Conservation (phyloP, 2,113 vertebrate genomes). For the Xiphophorus maculatus region DNA sequence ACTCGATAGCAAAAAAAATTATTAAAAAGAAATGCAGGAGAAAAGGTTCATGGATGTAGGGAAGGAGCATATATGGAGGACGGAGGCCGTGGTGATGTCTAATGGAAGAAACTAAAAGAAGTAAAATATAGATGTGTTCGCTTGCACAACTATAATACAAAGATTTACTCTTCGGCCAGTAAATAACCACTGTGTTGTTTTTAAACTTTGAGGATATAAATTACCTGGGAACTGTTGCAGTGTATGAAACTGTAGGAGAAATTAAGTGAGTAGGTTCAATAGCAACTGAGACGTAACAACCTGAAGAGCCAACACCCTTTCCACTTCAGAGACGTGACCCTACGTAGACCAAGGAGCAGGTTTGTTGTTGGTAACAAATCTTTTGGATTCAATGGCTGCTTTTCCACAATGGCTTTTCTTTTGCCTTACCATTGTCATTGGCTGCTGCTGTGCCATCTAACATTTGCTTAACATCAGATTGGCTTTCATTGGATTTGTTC, state of each 20-base stretch:
- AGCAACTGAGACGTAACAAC: constrained; percentile 29
- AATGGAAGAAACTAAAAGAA: not conserved
- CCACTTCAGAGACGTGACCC: constrained; percentile 34
- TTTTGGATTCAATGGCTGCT: constrained; percentile 60
- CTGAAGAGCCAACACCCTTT: not conserved
- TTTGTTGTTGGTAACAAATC: constrained; percentile 53
- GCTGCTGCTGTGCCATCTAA: constrained; percentile 58
- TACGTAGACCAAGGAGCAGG: constrained; percentile 40
- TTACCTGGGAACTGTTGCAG: constrained; percentile 26
- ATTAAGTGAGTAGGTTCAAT: constrained; percentile 42
- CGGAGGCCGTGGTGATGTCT: not conserved
- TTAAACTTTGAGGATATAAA: constrained; percentile 26
- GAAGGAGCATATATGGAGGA: too few species aligned
- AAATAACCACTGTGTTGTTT: not conserved
- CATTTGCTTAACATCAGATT: constrained; percentile 63
- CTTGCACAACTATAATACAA: too few species aligned
- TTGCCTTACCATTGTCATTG: constrained; percentile 55
- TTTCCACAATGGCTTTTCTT: constrained; percentile 48
- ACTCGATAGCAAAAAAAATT: too few species aligned
- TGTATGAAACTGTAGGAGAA: constrained; percentile 70
- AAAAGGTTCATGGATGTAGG: too few species aligned
- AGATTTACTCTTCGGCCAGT: not conserved
- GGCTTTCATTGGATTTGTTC: constrained; percentile 64
- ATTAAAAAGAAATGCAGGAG: too few species aligned
- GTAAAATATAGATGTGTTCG: too few species aligned